These are phyloP conservation scores for Nannobrachium achirus DNA, from an alignment of 2,113 vertebrate species.

Conservation along the genomic window DNA sequence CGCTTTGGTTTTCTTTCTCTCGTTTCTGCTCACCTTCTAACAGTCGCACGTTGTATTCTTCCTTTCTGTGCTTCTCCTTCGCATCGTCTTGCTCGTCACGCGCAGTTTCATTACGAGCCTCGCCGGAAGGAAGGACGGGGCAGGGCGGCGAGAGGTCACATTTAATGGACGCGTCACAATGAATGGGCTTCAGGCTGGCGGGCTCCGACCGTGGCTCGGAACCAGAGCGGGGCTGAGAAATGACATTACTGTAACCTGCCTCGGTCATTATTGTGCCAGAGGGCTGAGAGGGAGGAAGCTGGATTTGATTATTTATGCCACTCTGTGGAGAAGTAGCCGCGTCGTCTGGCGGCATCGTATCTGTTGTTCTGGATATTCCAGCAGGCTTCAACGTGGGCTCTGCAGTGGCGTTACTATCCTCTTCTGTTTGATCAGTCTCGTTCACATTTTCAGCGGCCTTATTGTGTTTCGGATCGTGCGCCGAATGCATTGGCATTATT, in stretches of 20 bases:
- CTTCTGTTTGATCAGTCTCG: neutral
- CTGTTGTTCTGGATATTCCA: no score
- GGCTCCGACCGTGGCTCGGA: constrained; percentile 7
- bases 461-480: constrained; percentile 3
- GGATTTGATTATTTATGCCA: constrained; percentile 10
- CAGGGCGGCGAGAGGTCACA: constrained; percentile 30
- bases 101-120: constrained; percentile 21
- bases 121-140: constrained; percentile 15
- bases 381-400: constrained; percentile 7
- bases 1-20: constrained; percentile 8
- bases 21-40: constrained; percentile 31
- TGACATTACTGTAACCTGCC: constrained; percentile 24
- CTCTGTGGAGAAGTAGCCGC: constrained; percentile 14
- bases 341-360: neutral
- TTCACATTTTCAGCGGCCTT: constrained; percentile 13
- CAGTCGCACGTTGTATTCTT: constrained; percentile 4
- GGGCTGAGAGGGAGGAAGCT: constrained; percentile 11
- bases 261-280: constrained; percentile 15
- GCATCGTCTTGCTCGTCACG: constrained; percentile 18
- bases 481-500: constrained; percentile 18
- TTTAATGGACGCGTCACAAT: constrained; percentile 43
- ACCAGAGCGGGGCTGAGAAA: constrained; percentile 18
- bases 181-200: constrained; percentile 25
- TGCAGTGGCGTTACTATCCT: constrained; percentile 15
- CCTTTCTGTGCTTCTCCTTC: constrained; percentile 23